Evolutionary conservation across 2,113 vertebrate species (phyloP).

Genomic region (Verasper variegatus): DNA sequence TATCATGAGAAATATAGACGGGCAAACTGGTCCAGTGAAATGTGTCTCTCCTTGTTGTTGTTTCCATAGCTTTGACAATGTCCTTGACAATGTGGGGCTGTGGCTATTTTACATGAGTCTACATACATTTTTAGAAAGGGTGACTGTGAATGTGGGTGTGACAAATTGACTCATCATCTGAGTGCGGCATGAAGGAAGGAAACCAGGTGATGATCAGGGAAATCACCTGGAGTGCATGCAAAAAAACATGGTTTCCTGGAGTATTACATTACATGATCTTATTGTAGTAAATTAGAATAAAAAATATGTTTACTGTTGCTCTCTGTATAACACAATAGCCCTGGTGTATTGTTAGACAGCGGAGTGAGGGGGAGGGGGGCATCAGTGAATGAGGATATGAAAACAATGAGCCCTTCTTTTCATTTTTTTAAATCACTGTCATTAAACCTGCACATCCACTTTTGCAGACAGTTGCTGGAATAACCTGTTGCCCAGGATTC

Average conservation of each 20-base stretch:
- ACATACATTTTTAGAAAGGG: neutral
- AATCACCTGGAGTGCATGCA: neutral
- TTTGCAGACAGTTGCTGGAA: slow-evolving; percentile 11
- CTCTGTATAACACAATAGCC: neutral
- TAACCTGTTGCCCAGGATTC: neutral
- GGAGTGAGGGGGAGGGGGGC: too few species aligned
- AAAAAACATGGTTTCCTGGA: neutral
- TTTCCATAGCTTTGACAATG: neutral
- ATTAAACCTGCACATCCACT: neutral
- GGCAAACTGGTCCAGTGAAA: too few species aligned
- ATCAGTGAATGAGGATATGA: neutral
- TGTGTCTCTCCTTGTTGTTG: too few species aligned
- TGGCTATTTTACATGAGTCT: neutral
- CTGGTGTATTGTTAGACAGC: too few species aligned
- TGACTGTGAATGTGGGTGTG: neutral
- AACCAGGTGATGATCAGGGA: neutral
- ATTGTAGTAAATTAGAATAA: too few species aligned
- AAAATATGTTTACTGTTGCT: neutral
- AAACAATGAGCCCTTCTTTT: slow-evolving; percentile 5
- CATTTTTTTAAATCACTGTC: neutral
- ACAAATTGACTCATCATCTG: neutral
- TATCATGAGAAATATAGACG: too few species aligned
- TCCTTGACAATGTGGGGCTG: too few species aligned
- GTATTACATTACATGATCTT: neutral
- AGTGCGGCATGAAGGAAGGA: neutral